phyloP scores from a whole-genome alignment of 2,888 invertebrate genomes.

The Villa cingulata region DNA sequence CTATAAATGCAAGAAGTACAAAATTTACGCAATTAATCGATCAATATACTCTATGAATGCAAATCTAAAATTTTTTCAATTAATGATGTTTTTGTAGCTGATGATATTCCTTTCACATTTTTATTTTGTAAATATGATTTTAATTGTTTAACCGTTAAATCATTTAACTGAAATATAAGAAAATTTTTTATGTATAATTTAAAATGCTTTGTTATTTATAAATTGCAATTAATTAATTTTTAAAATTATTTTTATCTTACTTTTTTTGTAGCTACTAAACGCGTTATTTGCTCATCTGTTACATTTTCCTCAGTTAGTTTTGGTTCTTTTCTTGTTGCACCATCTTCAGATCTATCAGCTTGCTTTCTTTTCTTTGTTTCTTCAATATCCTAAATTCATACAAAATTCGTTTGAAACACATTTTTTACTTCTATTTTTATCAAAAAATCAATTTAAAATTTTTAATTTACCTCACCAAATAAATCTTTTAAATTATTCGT shows the following conservation, averaged over 20 bases:
- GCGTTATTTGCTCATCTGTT: slow-evolving; percentile 1
- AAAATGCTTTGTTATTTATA: too few species aligned
- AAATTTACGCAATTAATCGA: too few species aligned
- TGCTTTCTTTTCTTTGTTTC: neutral
- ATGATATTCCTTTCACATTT: slow-evolving; percentile 7
- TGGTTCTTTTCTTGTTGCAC: slow-evolving; percentile 2
- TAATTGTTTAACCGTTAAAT: slow-evolving; percentile 8
- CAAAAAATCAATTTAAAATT: neutral
- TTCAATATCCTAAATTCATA: neutral
- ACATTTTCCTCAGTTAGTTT: slow-evolving; percentile 2
- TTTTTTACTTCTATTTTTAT: neutral
- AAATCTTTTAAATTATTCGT: slow-evolving; percentile 19
- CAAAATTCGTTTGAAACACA: neutral
- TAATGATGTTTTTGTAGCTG: slow-evolving; percentile 7
- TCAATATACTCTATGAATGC: slow-evolving; percentile 6
- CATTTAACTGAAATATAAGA: slow-evolving; percentile 10
- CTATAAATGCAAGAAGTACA: too few species aligned
- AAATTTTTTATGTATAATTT: too few species aligned
- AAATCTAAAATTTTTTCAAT: slow-evolving; percentile 9
- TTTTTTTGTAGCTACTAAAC: slow-evolving; percentile 2
- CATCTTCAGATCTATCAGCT: neutral
- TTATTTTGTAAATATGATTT: slow-evolving; percentile 8
- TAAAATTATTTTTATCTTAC: neutral
- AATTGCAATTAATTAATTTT: too few species aligned
- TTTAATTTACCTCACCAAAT: slow-evolving; percentile 17